Conservation (phyloP, 1,140 invertebrate species). For the Ceratina calcarata region DNA sequence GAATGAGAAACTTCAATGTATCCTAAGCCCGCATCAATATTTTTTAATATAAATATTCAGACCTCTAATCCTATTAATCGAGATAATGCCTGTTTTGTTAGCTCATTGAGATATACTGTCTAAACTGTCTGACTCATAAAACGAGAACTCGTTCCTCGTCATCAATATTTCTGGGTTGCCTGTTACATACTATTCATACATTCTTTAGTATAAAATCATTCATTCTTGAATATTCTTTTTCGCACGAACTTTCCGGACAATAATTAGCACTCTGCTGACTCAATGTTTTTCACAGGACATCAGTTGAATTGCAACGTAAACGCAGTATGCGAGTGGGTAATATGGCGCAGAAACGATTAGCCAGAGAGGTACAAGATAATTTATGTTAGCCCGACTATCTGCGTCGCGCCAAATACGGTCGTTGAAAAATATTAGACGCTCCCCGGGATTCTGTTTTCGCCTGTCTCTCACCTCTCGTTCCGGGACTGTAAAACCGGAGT, state of each 20-base stretch:
- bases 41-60: conserved; percentile 3
- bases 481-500: conserved; percentile 21
- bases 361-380: conserved; percentile 16
- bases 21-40: conserved; percentile 18
- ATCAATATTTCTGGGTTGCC: not conserved
- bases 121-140: not conserved
- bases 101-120: not conserved
- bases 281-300: no score
- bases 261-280: not conserved
- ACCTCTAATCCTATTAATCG: conserved; percentile 24
- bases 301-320: no score
- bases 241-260: not conserved
- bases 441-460: not conserved
- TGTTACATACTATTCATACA: no score
- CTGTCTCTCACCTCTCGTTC: no score
- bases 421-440: conserved; percentile 38
- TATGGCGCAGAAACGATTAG: not conserved
- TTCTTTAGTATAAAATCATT: no score
- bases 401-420: conserved; percentile 23
- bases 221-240: no score
- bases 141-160: not conserved
- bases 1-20: not conserved
- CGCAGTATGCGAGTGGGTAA: not conserved
- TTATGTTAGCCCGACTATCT: conserved; percentile 6
- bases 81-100: not conserved